Percentiles rank a stretch among this genome's conserved stretches.
Evolutionary conservation across 2,888 invertebrate genomes (phyloP).

Genomic region (Ophioninae sp.): DNA sequence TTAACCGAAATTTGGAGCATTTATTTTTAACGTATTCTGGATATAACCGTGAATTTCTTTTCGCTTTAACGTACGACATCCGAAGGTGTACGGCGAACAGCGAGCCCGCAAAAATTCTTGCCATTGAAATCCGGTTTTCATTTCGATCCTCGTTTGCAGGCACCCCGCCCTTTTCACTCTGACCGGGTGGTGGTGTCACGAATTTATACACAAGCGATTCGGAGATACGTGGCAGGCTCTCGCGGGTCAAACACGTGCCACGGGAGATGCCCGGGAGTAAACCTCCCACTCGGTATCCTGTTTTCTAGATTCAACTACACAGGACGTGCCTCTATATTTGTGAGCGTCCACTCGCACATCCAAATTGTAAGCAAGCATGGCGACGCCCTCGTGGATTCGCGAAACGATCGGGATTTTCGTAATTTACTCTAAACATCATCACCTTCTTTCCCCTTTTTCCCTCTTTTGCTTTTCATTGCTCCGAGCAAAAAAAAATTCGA

Average conservation of each 20-base stretch:
- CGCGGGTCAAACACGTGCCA: constrained; percentile 61
- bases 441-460: background rate
- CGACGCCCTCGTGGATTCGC: constrained; percentile 40
- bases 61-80: background rate
- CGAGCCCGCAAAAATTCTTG: constrained; percentile 34
- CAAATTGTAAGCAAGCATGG: constrained; percentile 16
- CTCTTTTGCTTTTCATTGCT: background rate
- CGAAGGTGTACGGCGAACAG: constrained; percentile 3
- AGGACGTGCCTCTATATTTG: background rate
- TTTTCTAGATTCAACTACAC: constrained; percentile 41
- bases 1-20: background rate
- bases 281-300: constrained; percentile 32
- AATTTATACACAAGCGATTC: constrained; percentile 31
- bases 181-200: constrained; percentile 49
- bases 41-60: background rate
- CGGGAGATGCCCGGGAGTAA: constrained; percentile 55
- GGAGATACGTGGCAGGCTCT: constrained; percentile 51
- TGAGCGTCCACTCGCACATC: background rate
- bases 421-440: constrained; percentile 23
- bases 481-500: background rate
- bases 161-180: constrained; percentile 50
- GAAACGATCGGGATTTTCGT: constrained; percentile 40
- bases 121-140: constrained; percentile 59
- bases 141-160: constrained; percentile 42
- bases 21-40: background rate